Percentiles rank a stretch among this genome's conserved stretches.
Evolutionary conservation across 2,113 vertebrate genomes (phyloP).

Genomic region (Carollia perspicillata): DNA sequence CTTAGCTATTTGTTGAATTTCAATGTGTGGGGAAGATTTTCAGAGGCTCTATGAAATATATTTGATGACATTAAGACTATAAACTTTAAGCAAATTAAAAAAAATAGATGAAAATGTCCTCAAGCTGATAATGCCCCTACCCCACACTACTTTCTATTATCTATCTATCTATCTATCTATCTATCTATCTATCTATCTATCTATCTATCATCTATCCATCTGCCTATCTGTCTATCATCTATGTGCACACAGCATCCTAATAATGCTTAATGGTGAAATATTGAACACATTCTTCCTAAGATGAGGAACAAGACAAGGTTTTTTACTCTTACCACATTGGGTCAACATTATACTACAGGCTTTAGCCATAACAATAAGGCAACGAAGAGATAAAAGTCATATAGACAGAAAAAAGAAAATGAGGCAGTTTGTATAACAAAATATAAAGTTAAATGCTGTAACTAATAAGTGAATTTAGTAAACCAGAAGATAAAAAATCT

Average conservation of each 20-base stretch:
- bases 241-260: background rate
- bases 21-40: background rate
- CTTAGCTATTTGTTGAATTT: background rate
- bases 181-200: no score
- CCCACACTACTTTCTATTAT: no score
- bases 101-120: background rate
- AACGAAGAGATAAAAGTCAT: background rate
- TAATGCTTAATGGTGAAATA: background rate
- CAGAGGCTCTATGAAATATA: background rate
- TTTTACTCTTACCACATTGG: background rate
- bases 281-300: background rate
- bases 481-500: background rate
- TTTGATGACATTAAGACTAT: background rate
- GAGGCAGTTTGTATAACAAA: background rate
- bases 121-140: background rate
- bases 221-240: no score
- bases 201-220: no score
- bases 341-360: background rate
- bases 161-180: no score
- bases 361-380: background rate
- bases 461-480: background rate
- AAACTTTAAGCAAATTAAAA: background rate
- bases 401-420: background rate
- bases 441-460: background rate
- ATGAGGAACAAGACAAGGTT: background rate